Percentiles rank a stretch among this genome's conserved stretches.
phyloP scores from a whole-genome alignment of 2,113 vertebrate genomes.

The Pyrgilauda ruficollis region DNA sequence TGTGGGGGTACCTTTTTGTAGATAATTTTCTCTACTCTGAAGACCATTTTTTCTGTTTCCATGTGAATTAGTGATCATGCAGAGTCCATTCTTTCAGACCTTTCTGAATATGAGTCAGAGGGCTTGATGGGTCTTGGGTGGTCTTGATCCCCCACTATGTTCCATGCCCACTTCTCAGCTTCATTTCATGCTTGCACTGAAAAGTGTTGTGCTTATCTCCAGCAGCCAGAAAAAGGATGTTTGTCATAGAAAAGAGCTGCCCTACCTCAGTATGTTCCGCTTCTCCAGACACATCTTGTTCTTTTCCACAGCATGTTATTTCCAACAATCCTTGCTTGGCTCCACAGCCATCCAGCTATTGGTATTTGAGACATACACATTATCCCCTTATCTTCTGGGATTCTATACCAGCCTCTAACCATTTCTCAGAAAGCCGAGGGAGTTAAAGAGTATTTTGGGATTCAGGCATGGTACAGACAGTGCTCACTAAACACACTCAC shows the following conservation, averaged over 20 bases:
- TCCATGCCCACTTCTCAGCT: neutral
- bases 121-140: neutral
- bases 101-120: neutral
- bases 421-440: neutral
- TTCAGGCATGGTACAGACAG: neutral
- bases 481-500: neutral
- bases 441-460: neutral
- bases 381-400: neutral
- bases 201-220: neutral
- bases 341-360: neutral
- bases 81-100: neutral
- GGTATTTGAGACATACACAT: neutral
- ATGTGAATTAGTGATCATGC: neutral
- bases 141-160: rapidly evolving
- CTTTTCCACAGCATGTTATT: neutral
- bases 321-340: neutral
- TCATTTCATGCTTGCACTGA: neutral
- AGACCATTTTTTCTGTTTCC: neutral
- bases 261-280: neutral
- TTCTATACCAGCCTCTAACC: neutral
- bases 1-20: neutral
- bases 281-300: neutral
- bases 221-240: neutral
- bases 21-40: neutral
- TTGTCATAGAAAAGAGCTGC: neutral